These are phyloP conservation scores for Dromaius novaehollandiae DNA, from an alignment of 2,113 vertebrate genomes.

Conservation along the genomic window DNA sequence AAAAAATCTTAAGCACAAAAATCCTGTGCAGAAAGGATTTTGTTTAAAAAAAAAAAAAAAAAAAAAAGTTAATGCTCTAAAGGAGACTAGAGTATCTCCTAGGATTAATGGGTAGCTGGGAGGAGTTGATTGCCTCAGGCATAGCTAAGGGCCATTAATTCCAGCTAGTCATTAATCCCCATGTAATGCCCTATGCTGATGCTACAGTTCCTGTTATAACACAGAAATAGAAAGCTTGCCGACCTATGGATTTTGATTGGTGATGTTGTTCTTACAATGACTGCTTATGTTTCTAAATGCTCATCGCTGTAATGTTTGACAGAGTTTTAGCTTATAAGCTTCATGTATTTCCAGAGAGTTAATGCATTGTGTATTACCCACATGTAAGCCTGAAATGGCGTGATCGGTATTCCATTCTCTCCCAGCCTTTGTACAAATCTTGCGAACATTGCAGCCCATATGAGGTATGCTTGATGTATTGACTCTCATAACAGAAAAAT, in stretches of 20 bases:
- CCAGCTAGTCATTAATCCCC: conserved; percentile 43
- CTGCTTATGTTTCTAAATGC: background rate
- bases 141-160: conserved; percentile 25
- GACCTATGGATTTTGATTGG: background rate
- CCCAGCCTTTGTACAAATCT: background rate
- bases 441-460: background rate
- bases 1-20: background rate
- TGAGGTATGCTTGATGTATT: background rate
- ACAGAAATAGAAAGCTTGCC: background rate
- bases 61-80: background rate
- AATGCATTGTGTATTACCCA: background rate
- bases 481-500: background rate
- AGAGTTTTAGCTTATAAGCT: background rate
- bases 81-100: background rate
- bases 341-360: background rate
- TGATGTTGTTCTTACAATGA: background rate
- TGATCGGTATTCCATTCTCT: background rate
- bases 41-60: background rate
- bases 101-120: conserved; percentile 43
- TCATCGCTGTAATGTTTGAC: background rate
- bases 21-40: background rate
- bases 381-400: background rate
- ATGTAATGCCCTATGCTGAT: conserved; percentile 33
- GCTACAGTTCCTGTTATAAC: background rate
- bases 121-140: conserved; percentile 36